Base-by-base conservation (phyloP, 2,888 invertebrate species). In the Brachycybe producta region DNA sequence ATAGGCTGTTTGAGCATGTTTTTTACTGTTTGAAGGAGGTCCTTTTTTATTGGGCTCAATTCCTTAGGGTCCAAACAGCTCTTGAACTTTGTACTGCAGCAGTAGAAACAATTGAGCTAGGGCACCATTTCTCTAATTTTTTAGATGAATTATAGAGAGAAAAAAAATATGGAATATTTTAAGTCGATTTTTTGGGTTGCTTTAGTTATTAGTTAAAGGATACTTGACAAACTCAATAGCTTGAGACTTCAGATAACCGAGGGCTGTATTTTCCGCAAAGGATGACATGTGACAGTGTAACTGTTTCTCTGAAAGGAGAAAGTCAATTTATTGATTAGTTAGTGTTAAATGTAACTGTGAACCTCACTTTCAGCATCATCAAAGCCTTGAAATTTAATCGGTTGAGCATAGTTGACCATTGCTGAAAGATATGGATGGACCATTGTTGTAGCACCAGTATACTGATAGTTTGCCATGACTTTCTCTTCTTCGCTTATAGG, bases 321-420 rank as follows among this genome's bases (percentile, higher is more conserved):
- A 23, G 17, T 32, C 5, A 21, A 35, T 11, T 19, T 38, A 19
- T 7, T 38, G 8, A 8, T 38, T 8, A 8, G 11, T 13, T 19
- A 38, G 7, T 13, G 38, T 38, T 19, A 17, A 38, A 13, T 8
- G 11, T 7, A 38, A 49, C 19, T 8, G 5, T 44, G 38, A 3
- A 17, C 24, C 24, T 73, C 69, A 95, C 95, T 81, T 64, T 95
- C 92, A 2, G 98, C 92, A 57, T 85, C 80, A 67, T 97, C 95
- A 70, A 99, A 99, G 57, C 91, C 86, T 67, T 85, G 85, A 74
- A 99, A 99, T 74, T 99, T 98, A 65, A 98, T 85, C 8, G 98
- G 98, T 73, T 97, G 95, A 49, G 97, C 94, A 75, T 99, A 99
- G 75, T 98, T 99, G 66, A 99, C 87, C 84, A 98, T 86, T 52